A percentile compares a stretch with the other conserved stretches of the same genome.
These are phyloP conservation scores for Pyrrhia umbra DNA, from an alignment of 2,888 invertebrate species.

Conservation along the genomic window DNA sequence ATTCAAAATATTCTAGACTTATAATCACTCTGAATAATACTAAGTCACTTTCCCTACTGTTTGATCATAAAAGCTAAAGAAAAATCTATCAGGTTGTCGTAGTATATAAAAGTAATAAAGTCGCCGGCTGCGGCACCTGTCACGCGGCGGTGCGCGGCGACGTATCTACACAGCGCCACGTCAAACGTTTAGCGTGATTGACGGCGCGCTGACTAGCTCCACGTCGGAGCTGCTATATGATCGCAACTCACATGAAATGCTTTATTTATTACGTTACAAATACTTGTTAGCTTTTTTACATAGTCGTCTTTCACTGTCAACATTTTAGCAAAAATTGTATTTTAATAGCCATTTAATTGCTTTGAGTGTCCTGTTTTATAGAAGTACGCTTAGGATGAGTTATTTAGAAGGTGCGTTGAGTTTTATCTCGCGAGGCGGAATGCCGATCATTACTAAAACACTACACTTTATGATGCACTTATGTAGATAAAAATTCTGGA, in stretches of 20 bases:
- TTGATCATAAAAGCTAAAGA: background rate
- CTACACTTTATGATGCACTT: constrained; percentile 34
- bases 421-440: constrained; percentile 13
- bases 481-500: constrained; percentile 28
- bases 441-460: constrained; percentile 15
- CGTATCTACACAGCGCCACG: constrained; percentile 3
- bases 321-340: too few relatives aligned
- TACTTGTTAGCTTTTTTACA: too few relatives aligned
- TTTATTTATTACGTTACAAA: background rate
- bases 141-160: background rate
- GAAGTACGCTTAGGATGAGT: too few relatives aligned
- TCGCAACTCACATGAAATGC: background rate
- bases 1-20: background rate
- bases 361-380: background rate
- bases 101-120: constrained; percentile 14
- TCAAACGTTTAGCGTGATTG: constrained; percentile 4
- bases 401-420: constrained; percentile 20
- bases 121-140: background rate
- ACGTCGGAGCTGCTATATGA: background rate
- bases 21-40: too few relatives aligned
- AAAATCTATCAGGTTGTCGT: background rate
- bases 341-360: too few relatives aligned
- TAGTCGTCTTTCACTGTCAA: too few relatives aligned
- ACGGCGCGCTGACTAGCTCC: background rate
- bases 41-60: too few relatives aligned